These are phyloP conservation scores for Mythimna vitellina DNA, from an alignment of 2,888 invertebrate species.

Conservation along the genomic window DNA sequence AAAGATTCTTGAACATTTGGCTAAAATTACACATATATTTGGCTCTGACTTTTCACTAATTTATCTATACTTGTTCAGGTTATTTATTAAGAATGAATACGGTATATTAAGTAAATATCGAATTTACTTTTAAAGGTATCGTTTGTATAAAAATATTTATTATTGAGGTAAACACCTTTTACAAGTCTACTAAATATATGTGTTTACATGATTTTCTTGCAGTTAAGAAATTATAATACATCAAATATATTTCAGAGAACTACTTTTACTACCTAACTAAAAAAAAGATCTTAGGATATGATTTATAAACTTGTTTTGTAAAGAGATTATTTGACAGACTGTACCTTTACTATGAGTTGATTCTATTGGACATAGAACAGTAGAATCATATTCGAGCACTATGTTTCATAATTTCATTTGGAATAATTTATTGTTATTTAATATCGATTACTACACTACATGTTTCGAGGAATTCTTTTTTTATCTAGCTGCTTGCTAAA, in stretches of 20 bases:
- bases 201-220: background rate
- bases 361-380: background rate
- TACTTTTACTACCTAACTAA: background rate
- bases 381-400: slow-evolving; percentile 24
- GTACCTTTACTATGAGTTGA: background rate
- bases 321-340: background rate
- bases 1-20: background rate
- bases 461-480: slow-evolving; percentile 4
- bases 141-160: background rate
- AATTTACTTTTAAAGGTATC: background rate
- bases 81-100: background rate
- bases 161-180: background rate
- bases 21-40: background rate
- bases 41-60: background rate
- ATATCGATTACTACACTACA: slow-evolving; percentile 10
- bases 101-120: too few relatives aligned
- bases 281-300: background rate
- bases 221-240: background rate
- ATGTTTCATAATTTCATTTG: background rate
- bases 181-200: background rate
- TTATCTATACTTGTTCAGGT: background rate
- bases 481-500: slow-evolving; percentile 1
- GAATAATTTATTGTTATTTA: slow-evolving; percentile 14
- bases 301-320: background rate
- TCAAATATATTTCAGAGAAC: background rate